phyloP scores from a whole-genome alignment of 2,888 invertebrate genomes.

The Ptychoptera contaminata region DNA sequence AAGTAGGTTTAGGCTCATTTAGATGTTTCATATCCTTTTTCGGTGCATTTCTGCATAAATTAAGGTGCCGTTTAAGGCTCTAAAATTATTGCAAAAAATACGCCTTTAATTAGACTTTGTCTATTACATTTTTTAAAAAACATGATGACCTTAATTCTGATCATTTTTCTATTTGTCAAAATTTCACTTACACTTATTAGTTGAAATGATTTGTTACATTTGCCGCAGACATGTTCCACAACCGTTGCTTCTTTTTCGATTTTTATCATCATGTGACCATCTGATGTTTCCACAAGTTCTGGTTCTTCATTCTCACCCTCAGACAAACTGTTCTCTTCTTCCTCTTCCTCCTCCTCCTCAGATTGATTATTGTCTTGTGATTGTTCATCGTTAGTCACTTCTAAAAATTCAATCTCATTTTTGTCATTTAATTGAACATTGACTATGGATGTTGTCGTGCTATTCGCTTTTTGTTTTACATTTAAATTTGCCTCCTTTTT shows the following conservation, averaged over 20 bases:
- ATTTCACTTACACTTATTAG: constrained; percentile 17
- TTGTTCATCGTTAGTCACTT: not conserved
- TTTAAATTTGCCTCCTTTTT: too few relatives aligned
- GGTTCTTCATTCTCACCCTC: constrained; percentile 1
- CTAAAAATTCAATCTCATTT: constrained; percentile 1
- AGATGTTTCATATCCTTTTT: not conserved
- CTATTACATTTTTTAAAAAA: too few relatives aligned
- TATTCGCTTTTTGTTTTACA: too few relatives aligned
- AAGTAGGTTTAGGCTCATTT: constrained; percentile 9
- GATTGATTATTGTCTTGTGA: constrained; percentile 8
- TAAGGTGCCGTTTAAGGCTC: constrained; percentile 1
- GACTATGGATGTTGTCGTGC: not conserved
- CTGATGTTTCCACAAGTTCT: not conserved
- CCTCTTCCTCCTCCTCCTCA: constrained; percentile 4
- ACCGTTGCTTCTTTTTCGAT: constrained; percentile 10
- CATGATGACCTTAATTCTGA: too few relatives aligned
- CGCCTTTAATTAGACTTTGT: not conserved
- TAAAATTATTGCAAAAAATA: not conserved
- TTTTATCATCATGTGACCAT: not conserved
- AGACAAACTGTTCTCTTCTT: constrained; percentile 2
- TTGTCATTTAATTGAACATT: constrained; percentile 1
- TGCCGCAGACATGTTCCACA: constrained; percentile 29
- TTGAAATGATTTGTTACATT: constrained; percentile 26
- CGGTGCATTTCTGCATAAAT: not conserved
- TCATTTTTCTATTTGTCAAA: not conserved